Evolutionary conservation across 2,113 vertebrate species (phyloP).

Genomic region (Syngnathus typhle): DNA sequence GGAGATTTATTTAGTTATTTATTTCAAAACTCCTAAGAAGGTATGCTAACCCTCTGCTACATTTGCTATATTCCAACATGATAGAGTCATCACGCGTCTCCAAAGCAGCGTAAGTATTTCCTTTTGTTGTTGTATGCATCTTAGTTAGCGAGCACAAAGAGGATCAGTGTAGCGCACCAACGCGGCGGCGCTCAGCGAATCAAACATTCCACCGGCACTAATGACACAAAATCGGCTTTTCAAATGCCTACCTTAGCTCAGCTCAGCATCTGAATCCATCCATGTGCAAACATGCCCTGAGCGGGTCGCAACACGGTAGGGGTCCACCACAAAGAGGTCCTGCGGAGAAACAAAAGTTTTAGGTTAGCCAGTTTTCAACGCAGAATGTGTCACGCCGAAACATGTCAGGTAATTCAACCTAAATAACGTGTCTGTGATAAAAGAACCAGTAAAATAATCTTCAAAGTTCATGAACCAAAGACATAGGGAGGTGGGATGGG

Average conservation of each 20-base stretch:
- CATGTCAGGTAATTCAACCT: too few species aligned
- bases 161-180: background rate
- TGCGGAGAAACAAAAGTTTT: background rate
- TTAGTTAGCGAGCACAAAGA: background rate
- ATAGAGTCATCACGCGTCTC: background rate
- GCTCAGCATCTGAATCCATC: background rate
- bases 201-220: conserved; percentile 10
- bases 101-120: background rate
- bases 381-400: background rate
- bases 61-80: background rate
- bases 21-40: background rate
- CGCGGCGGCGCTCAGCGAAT: background rate
- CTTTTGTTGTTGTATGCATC: background rate
- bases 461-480: background rate
- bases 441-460: too few species aligned
- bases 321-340: background rate
- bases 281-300: background rate
- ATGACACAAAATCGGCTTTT: conserved; percentile 8
- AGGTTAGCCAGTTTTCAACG: background rate
- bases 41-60: background rate
- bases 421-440: too few species aligned
- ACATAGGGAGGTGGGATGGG: background rate
- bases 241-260: conserved; percentile 42
- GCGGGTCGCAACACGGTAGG: background rate
- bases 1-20: background rate